A percentile compares a stretch with the other conserved stretches of the same genome.
phyloP scores from a whole-genome alignment of 2,888 invertebrate genomes.

The Tetrapedia diversipes region DNA sequence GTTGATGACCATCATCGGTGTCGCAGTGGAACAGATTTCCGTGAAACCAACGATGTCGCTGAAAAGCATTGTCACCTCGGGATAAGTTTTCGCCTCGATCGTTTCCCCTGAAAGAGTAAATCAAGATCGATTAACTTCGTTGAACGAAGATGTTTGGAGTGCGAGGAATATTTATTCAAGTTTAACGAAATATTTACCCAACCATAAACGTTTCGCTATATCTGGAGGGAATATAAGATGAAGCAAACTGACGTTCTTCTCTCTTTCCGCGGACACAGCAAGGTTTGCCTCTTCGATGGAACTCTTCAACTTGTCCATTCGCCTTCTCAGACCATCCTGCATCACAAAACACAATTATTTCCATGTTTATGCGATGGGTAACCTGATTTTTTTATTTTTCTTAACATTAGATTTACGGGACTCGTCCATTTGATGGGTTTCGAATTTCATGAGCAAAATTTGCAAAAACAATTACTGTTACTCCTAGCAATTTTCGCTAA shows the following conservation, averaged over 20 bases:
- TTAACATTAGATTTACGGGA: too few species aligned
- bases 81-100: conserved; percentile 96
- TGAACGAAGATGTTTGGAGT: not conserved
- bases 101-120: conserved; percentile 87
- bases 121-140: not conserved
- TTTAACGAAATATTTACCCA: conserved; percentile 86
- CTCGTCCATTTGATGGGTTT: too few species aligned
- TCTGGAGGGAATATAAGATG: conserved; percentile 97
- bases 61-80: conserved; percentile 97
- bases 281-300: conserved; percentile 96
- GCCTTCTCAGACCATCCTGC: conserved; percentile 92
- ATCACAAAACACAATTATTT: conserved; percentile 59
- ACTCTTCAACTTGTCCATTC: conserved; percentile 97
- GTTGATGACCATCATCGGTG: conserved; percentile 97
- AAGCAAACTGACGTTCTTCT: conserved; percentile 96
- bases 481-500: too few species aligned
- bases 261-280: conserved; percentile 95
- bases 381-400: too few species aligned
- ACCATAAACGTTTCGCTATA: conserved; percentile 96
- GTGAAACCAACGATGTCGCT: conserved; percentile 98
- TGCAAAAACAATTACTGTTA: too few species aligned
- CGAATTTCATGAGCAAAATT: too few species aligned
- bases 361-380: too few species aligned
- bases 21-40: conserved; percentile 96
- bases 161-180: not conserved